Evolutionary conservation across 2,113 vertebrate species (phyloP).

Genomic region (Erythrolamprus reginae): DNA sequence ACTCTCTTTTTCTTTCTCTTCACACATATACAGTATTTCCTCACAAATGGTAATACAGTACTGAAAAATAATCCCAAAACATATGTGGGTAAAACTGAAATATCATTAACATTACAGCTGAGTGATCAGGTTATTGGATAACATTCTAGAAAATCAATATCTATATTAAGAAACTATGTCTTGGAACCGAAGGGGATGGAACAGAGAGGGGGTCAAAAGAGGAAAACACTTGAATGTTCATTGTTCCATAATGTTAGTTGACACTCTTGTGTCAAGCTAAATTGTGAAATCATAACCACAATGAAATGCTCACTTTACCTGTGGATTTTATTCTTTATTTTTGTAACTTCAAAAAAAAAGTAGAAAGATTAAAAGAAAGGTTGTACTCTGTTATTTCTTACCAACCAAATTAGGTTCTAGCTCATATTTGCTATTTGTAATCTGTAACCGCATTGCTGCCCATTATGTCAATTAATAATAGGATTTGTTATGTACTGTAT

Average conservation of each 20-base stretch:
- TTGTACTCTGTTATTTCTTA: conserved; percentile 49
- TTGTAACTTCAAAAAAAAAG: conserved; percentile 58
- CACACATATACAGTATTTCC: background rate
- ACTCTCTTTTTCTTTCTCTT: background rate
- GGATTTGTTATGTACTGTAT: too few relatives aligned
- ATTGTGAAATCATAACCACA: conserved; percentile 64
- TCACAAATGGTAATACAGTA: conserved; percentile 47
- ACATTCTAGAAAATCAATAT: conserved; percentile 64
- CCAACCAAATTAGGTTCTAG: conserved; percentile 47
- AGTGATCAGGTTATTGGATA: conserved; percentile 61
- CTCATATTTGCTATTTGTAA: conserved; percentile 19
- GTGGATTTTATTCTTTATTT: conserved; percentile 56
- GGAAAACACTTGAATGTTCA: conserved; percentile 66
- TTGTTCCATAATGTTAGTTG: conserved; percentile 66
- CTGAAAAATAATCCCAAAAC: conserved; percentile 49
- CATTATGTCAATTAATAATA: conserved; percentile 39
- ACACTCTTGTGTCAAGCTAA: conserved; percentile 70
- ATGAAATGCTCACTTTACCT: conserved; percentile 54
- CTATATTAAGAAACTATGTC: conserved; percentile 54
- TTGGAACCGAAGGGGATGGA: conserved; percentile 52
- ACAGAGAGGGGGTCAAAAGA: conserved; percentile 63
- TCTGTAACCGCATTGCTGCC: conserved; percentile 36
- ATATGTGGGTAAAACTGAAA: conserved; percentile 52
- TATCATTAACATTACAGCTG: conserved; percentile 38
- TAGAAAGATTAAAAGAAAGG: conserved; percentile 55